A percentile compares a stretch with the other conserved stretches of the same genome.
Conservation (phyloP, 2,113 vertebrate species). For the Natator depressus region DNA sequence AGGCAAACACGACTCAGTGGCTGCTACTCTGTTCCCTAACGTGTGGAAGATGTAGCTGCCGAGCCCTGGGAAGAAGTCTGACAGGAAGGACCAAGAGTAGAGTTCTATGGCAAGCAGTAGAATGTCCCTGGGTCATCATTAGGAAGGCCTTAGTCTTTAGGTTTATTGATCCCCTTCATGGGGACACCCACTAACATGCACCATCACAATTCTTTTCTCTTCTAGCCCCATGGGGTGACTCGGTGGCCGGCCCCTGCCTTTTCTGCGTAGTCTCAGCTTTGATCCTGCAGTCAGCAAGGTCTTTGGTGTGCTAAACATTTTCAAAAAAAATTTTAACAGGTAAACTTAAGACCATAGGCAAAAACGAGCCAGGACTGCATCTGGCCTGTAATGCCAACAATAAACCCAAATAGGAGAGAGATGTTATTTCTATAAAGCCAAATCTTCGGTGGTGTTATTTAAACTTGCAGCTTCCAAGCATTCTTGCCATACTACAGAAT, state of each 20-base stretch:
- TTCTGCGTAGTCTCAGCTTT: neutral
- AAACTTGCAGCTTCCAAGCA: neutral
- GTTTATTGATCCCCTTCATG: neutral
- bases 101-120: neutral
- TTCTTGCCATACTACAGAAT: neutral
- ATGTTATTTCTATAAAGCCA: neutral
- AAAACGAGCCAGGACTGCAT: neutral
- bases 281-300: neutral
- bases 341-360: neutral
- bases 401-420: conserved; percentile 4
- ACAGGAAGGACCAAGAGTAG: neutral
- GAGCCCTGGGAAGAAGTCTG: neutral
- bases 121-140: neutral
- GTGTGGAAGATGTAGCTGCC: neutral
- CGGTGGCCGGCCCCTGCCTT: neutral
- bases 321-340: neutral
- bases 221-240: neutral
- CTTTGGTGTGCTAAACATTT: neutral
- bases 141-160: neutral
- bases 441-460: neutral
- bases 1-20: neutral
- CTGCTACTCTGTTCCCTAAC: neutral
- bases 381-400: neutral
- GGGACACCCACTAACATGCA: neutral
- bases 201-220: neutral